Base-by-base conservation (phyloP, 2,797 vertebrate genomes). In the Hoplostethus atlanticus region DNA sequence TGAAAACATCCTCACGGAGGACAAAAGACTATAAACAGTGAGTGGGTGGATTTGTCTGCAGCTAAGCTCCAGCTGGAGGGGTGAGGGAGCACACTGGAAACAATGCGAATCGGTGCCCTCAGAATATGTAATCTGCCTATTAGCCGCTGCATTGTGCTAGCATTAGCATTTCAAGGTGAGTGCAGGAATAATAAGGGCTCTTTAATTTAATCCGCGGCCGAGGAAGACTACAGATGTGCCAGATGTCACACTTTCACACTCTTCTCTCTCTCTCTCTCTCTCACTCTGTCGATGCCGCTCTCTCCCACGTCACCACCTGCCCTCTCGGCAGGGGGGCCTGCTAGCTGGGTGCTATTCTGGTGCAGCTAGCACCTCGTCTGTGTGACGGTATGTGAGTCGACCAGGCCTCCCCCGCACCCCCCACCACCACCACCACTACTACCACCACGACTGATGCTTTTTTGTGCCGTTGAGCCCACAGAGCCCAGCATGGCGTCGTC, bases 101-200 rank as follows among this genome's bases (percentile, higher is more conserved):
- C 88, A 88, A 92, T 88, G 80, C 69, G 55, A 59, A 88, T 76
- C 66, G 72, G 68, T 80, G 74, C 84, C 79, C 75, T 83, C 67
- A 28, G 73, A 86, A 86, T 84, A 71, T 86, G 88, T 92, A 91
- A 93, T 93, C 90, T 88, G 84, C 84, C 85, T 85, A 90, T 92
- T 91, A 89, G 88, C 71, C 10, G 66, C 76, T 60, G 64, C 70
- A 80, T 84, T 51, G 71, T 59, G 80, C 81, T 81, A 91, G 89
- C 87, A 72, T 87, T 89, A 93, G 88, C 86, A 84, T 87, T 91
- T 90, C 82, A 88, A 90, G 87, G 92, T 90, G 84, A 90, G 83
- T 38, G 79, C 63, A 36, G 64, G 85, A 86, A 87, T 80, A 88
- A 87, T 91, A 61, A 68, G 68, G 66, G 48, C 3, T 17, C 67